Conservation (phyloP, 2,113 vertebrate species). For the Garra rufa region DNA sequence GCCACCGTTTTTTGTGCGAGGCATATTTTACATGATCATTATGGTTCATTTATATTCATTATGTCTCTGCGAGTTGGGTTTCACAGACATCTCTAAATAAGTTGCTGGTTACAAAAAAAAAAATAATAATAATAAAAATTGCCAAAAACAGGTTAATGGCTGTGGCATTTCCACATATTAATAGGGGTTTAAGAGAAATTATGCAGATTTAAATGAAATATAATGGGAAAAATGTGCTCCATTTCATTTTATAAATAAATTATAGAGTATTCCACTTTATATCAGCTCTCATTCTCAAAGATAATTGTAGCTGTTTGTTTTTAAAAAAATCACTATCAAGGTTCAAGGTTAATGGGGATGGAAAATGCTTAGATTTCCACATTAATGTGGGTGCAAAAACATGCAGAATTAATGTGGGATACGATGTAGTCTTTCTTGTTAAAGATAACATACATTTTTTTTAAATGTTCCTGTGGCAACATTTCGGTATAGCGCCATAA, state of each 20-base stretch:
- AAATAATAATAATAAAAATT: background rate
- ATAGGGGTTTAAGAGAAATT: background rate
- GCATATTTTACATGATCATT: constrained; percentile 8
- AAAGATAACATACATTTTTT: background rate
- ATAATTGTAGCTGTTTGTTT: background rate
- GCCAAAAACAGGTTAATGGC: background rate
- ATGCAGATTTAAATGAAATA: background rate
- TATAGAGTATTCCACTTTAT: background rate
- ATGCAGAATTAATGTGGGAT: background rate
- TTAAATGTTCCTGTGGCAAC: background rate
- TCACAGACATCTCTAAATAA: background rate
- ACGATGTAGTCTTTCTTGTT: background rate
- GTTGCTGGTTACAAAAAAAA: constrained; percentile 13
- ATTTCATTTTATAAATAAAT: background rate
- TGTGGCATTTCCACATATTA: background rate
- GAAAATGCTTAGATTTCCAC: background rate
- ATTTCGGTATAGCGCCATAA: background rate
- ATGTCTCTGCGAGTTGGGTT: background rate
- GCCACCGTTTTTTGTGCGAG: background rate
- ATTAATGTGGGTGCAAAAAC: background rate
- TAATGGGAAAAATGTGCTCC: background rate
- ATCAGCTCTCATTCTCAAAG: background rate
- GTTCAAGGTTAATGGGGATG: background rate
- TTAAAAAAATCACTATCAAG: background rate
- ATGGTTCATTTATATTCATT: constrained; percentile 1